Evolutionary conservation across 2,888 invertebrate species (phyloP).

Genomic region (Parasteatoda lunata): DNA sequence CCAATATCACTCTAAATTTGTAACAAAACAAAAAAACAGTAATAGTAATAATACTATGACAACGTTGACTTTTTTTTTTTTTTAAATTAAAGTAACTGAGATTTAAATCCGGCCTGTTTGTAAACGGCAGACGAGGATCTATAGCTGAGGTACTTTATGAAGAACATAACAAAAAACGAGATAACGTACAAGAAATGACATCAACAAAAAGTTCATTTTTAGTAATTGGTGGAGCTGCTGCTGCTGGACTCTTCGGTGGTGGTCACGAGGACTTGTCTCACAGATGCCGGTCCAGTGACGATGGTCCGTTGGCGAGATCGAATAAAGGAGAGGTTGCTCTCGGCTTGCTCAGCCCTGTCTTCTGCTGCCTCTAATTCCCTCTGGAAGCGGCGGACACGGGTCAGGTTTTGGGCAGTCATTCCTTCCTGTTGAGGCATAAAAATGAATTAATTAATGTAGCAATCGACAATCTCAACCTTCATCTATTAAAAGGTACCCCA

Average conservation of each 20-base stretch:
- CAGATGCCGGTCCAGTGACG: slow-evolving; percentile 58
- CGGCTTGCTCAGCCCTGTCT: slow-evolving; percentile 95
- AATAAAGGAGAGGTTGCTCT: slow-evolving; percentile 94
- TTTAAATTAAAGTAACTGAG: not conserved
- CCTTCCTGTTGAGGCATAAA: slow-evolving; percentile 82
- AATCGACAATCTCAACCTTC: too few relatives aligned
- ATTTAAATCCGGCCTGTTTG: not conserved
- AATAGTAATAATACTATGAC: too few relatives aligned
- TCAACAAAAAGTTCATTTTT: not conserved
- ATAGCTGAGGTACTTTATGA: too few relatives aligned
- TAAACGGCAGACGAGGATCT: not conserved
- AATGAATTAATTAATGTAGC: not conserved
- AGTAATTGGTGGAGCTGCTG: slow-evolving; percentile 29
- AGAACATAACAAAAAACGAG: not conserved
- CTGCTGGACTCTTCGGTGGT: slow-evolving; percentile 63
- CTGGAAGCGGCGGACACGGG: slow-evolving; percentile 98
- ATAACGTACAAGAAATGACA: not conserved
- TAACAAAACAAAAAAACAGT: too few relatives aligned
- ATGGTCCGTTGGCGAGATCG: slow-evolving; percentile 92
- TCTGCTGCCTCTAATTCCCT: slow-evolving; percentile 97
- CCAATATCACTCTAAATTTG: too few relatives aligned
- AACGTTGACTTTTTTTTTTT: too few relatives aligned
- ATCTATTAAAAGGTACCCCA: too few relatives aligned
- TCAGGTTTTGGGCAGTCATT: slow-evolving; percentile 91
- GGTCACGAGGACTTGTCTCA: slow-evolving; percentile 60